phyloP scores from a whole-genome alignment of 2,888 invertebrate genomes.

The Charanyca ferruginea region DNA sequence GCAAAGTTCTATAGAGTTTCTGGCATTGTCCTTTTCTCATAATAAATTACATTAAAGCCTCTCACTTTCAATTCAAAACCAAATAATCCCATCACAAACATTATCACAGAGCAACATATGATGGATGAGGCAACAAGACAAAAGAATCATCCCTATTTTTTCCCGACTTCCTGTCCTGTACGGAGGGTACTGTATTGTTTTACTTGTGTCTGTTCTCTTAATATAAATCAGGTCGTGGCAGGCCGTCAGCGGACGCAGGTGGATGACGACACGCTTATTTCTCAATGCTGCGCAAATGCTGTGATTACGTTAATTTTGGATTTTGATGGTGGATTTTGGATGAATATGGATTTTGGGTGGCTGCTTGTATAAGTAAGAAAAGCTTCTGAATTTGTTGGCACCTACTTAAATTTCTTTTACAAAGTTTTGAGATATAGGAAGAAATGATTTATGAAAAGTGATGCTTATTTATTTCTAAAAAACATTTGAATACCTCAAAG shows the following conservation, averaged over 20 bases:
- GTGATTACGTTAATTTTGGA: constrained; percentile 61
- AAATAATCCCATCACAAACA: constrained; percentile 45
- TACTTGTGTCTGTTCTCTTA: constrained; percentile 74
- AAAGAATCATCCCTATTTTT: constrained; percentile 76
- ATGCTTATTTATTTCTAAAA: too few species aligned
- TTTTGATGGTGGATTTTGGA: constrained; percentile 25
- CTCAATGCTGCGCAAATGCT: constrained; percentile 60
- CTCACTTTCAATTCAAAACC: constrained; percentile 48
- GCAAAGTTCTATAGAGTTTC: too few species aligned
- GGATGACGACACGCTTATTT: constrained; percentile 68
- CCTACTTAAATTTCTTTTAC: too few species aligned
- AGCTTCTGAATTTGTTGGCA: constrained; percentile 9
- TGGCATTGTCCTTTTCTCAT: too few species aligned
- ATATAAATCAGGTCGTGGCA: constrained; percentile 86
- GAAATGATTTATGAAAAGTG: too few species aligned
- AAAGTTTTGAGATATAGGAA: too few species aligned
- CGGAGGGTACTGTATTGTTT: constrained; percentile 76
- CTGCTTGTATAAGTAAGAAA: constrained; percentile 6
- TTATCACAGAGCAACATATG: constrained; percentile 62
- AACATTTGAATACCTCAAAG: too few species aligned
- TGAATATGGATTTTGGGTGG: neutral
- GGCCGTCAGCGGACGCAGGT: constrained; percentile 84
- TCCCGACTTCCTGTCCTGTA: constrained; percentile 73
- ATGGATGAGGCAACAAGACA: constrained; percentile 77
- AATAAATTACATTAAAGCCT: neutral